Evolutionary conservation across 2,113 vertebrate species (phyloP).

Genomic region (Martes martes): DNA sequence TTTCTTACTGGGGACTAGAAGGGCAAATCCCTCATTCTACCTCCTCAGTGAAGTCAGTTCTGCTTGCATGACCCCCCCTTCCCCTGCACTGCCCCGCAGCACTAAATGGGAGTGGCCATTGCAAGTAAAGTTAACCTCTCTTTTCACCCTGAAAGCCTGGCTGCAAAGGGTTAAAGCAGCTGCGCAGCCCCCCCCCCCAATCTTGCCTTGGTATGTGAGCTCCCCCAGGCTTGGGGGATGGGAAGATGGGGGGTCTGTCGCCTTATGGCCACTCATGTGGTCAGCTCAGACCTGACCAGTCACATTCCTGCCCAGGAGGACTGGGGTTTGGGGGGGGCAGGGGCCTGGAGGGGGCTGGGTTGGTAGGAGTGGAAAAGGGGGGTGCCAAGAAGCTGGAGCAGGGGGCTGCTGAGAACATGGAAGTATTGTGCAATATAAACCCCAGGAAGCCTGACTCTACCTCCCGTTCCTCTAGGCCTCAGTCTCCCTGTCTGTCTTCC

Average conservation of each 20-base stretch:
- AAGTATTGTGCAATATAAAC: not conserved
- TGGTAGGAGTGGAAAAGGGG: not conserved
- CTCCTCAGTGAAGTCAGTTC: not conserved
- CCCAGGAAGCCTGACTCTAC: not conserved
- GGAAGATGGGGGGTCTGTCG: constrained; percentile 43
- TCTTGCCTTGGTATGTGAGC: constrained; percentile 61
- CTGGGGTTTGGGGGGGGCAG: constrained; percentile 49
- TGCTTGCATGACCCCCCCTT: not conserved
- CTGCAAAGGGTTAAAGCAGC: constrained; percentile 63
- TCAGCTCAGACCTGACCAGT: constrained; percentile 77
- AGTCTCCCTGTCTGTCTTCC: constrained; percentile 38
- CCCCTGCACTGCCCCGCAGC: not conserved
- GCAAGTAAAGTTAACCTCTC: not conserved
- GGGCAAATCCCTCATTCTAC: not conserved
- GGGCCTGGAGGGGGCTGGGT: constrained; percentile 5
- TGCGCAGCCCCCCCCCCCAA: not conserved
- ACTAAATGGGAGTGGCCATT: not conserved
- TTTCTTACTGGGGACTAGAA: constrained; percentile 3
- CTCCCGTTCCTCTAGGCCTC: constrained; percentile 31
- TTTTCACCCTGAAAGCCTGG: not conserved
- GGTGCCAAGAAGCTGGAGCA: not conserved
- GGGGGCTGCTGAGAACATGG: not conserved
- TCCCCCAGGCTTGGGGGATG: constrained; percentile 53
- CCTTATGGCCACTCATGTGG: constrained; percentile 70
- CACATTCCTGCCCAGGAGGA: constrained; percentile 77